Base-by-base conservation (phyloP, 1,140 invertebrate species). In the Drosophila ohnishii region DNA sequence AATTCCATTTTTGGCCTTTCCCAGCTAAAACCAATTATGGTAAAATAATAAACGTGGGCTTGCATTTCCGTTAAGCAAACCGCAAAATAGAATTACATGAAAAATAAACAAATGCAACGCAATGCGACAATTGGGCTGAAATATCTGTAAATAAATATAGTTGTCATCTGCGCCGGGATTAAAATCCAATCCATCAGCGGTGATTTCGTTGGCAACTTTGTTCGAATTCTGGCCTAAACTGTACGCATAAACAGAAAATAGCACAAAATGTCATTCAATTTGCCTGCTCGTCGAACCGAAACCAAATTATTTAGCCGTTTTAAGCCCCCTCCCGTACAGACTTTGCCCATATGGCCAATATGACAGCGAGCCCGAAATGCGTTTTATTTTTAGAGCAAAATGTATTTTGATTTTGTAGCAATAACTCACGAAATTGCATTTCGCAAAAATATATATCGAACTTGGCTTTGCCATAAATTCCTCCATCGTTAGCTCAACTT, bases 81-180 rank as follows among this genome's bases (percentile, higher is more conserved):
- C 70, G 34, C 70, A 62, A 40, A 55, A 48, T 48, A 47, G 34
- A 73, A 73, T 73, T 73, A 61, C 70, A 55, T 13, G 34, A 28
- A 39, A 73, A 73, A 73, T 40, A 73, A 72, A 55, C 34, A 73
- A 39, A 45, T 37, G 37, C 30, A 39, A 40, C 57, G 67, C 70
- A 73, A 53, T 73, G 56, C 69, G 69, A 73, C 70, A 73, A 72
- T 71, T 73, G 55, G 39, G 30, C 28, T 45, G 39, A 28, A 32
- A 55, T 22, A 5, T 37, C 19, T 45, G 57, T 50, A 44, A 37
- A 73, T 73, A 73, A 73, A 42, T 62, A 37, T 39, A 35, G 53
- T 13, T 50, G 30, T 35, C 35, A 64, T 51, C 30, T 67, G 65
- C 37, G 40, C 45, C 7, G 62, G 47, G 16, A 61, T 73, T 73